Evolutionary conservation across 2,888 invertebrate species (phyloP).

Genomic region (Tortrix viridana): DNA sequence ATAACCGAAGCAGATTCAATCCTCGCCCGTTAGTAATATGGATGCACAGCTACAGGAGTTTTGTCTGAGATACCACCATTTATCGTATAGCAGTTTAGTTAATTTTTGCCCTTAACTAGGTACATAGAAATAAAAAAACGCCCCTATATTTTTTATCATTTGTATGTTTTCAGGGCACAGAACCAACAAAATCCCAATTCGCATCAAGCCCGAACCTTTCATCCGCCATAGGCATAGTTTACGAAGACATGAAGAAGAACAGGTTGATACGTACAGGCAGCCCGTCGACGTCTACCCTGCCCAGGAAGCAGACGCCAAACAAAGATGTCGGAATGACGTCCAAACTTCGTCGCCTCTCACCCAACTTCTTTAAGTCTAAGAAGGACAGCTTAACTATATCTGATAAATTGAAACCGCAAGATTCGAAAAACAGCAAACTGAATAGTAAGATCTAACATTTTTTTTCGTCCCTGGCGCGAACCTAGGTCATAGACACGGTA

Average conservation of each 20-base stretch:
- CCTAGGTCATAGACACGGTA: too few species aligned
- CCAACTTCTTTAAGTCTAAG: conserved; percentile 62
- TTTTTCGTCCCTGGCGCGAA: too few species aligned
- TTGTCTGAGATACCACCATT: too few species aligned
- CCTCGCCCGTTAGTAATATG: too few species aligned
- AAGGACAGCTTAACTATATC: conserved; percentile 52
- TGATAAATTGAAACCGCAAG: conserved; percentile 51
- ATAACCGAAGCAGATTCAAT: too few species aligned
- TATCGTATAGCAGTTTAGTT: too few species aligned
- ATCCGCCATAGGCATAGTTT: conserved; percentile 51
- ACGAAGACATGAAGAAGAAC: conserved; percentile 57
- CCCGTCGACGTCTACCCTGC: conserved; percentile 63
- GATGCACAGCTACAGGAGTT: too few species aligned
- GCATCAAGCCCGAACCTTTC: conserved; percentile 75
- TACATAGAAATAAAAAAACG: too few species aligned
- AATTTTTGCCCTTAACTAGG: too few species aligned
- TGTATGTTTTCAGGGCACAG: conserved; percentile 57
- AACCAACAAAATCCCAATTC: conserved; percentile 65
- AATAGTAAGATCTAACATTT: conserved; percentile 62
- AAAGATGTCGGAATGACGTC: conserved; percentile 57
- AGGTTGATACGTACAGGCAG: conserved; percentile 62
- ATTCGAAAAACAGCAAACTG: conserved; percentile 56
- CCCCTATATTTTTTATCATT: background rate
- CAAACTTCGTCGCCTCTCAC: conserved; percentile 64
- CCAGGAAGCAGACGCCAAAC: conserved; percentile 47